These are phyloP conservation scores for Xiphydria camelus DNA, from an alignment of 2,888 invertebrate species.

Conservation along the genomic window DNA sequence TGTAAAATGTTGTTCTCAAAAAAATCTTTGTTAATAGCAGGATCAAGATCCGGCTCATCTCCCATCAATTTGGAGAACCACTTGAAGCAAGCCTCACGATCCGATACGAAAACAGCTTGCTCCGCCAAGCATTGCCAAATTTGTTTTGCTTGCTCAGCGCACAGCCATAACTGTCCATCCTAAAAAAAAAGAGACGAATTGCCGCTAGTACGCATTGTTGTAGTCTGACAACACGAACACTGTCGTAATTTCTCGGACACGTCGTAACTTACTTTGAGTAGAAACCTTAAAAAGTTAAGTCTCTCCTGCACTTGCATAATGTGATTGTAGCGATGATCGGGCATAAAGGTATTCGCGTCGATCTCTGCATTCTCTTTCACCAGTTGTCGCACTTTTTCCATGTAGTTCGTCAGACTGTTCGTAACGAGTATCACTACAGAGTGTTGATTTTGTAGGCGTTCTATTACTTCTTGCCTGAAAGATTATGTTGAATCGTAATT, in stretches of 20 bases:
- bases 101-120: slow-evolving; percentile 86
- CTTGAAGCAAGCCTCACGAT: slow-evolving; percentile 95
- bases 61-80: slow-evolving; percentile 98
- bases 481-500: no score
- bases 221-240: no score
- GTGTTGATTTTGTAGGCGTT: slow-evolving; percentile 88
- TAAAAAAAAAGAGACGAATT: no score
- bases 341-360: slow-evolving; percentile 76
- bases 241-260: no score
- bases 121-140: slow-evolving; percentile 97
- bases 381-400: slow-evolving; percentile 79
- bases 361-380: slow-evolving; percentile 73
- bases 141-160: slow-evolving; percentile 95
- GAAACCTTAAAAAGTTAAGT: slow-evolving; percentile 88
- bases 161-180: slow-evolving; percentile 96
- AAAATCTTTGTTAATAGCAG: slow-evolving; percentile 93
- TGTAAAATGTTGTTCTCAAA: slow-evolving; percentile 93
- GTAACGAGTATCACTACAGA: slow-evolving; percentile 92
- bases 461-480: slow-evolving; percentile 78
- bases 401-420: slow-evolving; percentile 87
- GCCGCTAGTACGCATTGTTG: no score
- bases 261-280: slow-evolving; percentile 69
- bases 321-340: slow-evolving; percentile 91
- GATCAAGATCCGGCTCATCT: slow-evolving; percentile 95
- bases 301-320: slow-evolving; percentile 91